These are phyloP conservation scores for Malurus leucopterus DNA, from an alignment of 2,797 vertebrate species.

Conservation along the genomic window DNA sequence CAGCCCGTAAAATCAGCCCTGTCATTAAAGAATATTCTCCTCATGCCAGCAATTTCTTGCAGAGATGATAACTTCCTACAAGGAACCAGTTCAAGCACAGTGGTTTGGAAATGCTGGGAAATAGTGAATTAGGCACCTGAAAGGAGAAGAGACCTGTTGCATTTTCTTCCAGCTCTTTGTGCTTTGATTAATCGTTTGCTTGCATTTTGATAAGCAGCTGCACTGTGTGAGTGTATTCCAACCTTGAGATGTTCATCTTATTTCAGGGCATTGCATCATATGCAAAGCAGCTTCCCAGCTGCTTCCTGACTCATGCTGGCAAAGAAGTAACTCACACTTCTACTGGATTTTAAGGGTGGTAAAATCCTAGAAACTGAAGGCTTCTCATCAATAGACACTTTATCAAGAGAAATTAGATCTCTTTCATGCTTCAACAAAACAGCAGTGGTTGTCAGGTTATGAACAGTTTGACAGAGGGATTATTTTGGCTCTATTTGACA, in stretches of 20 bases:
- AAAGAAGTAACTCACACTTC: neutral
- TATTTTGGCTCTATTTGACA: conserved; percentile 3
- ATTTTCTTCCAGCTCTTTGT: neutral
- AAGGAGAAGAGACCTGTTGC: neutral
- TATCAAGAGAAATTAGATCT: neutral
- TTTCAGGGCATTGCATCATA: conserved; percentile 10
- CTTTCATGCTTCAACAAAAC: neutral
- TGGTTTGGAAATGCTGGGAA: neutral
- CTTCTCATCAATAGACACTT: neutral
- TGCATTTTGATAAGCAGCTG: conserved; percentile 13
- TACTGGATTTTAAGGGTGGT: neutral
- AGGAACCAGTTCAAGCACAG: neutral
- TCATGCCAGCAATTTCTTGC: neutral
- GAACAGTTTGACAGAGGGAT: neutral
- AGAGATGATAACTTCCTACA: neutral
- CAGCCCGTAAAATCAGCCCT: neutral
- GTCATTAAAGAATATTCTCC: neutral
- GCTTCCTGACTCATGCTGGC: neutral
- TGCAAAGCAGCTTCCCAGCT: neutral
- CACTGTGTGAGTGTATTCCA: neutral
- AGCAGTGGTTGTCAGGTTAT: neutral
- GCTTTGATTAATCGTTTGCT: neutral
- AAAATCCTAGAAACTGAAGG: neutral
- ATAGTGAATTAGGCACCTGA: neutral
- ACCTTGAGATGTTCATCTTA: neutral